A percentile compares a stretch with the other conserved stretches of the same genome.
Conservation (phyloP, 2,113 vertebrate species). For the Tyrannus savana region DNA sequence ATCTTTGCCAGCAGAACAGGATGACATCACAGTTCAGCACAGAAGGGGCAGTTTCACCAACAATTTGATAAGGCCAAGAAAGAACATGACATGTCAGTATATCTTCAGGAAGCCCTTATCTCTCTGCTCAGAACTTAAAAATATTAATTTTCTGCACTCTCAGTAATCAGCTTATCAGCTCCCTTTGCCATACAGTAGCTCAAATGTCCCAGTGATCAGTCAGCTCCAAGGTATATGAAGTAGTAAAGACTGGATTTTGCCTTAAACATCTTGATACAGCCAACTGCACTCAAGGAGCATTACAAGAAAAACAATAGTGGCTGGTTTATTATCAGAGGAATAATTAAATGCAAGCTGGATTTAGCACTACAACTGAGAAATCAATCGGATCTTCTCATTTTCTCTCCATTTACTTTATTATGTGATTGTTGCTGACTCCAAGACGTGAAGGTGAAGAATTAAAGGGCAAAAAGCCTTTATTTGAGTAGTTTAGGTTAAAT, state of each 20-base stretch:
- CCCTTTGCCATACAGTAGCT: not conserved
- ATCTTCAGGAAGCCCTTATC: constrained; percentile 32
- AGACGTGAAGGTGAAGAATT: not conserved
- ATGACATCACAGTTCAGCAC: not conserved
- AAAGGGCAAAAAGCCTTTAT: not conserved
- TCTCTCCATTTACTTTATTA: not conserved
- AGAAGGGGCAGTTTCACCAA: not conserved
- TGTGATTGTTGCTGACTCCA: not conserved
- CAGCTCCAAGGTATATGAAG: not conserved
- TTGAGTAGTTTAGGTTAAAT: not conserved
- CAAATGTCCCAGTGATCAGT: constrained; percentile 11
- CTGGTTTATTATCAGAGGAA: not conserved
- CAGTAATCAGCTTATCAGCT: constrained; percentile 27
- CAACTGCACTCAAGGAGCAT: not conserved
- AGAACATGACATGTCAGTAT: not conserved
- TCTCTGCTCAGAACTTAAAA: constrained; percentile 12
- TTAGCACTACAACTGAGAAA: not conserved
- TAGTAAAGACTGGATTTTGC: not conserved
- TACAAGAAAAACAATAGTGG: not conserved
- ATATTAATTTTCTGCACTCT: not conserved
- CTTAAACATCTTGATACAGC: constrained; percentile 37
- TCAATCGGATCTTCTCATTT: not conserved
- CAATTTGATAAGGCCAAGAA: not conserved
- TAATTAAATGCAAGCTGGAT: not conserved
- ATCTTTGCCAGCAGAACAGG: not conserved